Evolutionary conservation across 2,797 vertebrate genomes (phyloP).

Genomic region (Gymnothorax javanicus): DNA sequence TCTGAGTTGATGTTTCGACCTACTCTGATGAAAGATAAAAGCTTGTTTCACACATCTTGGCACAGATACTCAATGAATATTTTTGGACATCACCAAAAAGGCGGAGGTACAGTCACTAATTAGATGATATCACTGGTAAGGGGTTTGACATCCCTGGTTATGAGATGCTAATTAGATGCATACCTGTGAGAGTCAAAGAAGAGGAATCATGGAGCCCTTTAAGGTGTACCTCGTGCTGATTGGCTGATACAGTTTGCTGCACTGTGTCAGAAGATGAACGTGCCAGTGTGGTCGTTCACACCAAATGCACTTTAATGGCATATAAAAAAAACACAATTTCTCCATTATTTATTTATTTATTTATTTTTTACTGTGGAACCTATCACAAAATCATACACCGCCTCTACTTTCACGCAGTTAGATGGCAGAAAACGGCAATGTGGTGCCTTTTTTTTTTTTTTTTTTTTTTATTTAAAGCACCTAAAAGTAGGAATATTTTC

Average conservation of each 20-base stretch:
- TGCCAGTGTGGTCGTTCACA: too few species aligned
- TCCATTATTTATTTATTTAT: too few species aligned
- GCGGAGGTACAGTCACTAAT: neutral
- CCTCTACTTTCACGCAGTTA: too few species aligned
- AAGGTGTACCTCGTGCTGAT: neutral
- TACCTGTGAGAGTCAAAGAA: neutral
- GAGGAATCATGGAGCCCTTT: neutral
- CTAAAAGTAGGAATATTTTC: too few species aligned
- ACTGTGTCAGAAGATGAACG: neutral
- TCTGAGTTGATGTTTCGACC: neutral
- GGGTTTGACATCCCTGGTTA: neutral
- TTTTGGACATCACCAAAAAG: neutral
- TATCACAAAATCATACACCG: too few species aligned
- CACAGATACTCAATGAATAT: neutral
- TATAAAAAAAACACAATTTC: too few species aligned
- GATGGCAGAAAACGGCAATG: too few species aligned
- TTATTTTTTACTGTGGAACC: too few species aligned
- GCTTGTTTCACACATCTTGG: neutral
- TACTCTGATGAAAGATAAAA: neutral
- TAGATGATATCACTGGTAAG: neutral
- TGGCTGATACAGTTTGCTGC: neutral
- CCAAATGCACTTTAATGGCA: too few species aligned
- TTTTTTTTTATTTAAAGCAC: too few species aligned
- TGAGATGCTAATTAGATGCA: slow-evolving; percentile 1
- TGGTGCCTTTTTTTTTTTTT: too few species aligned